These are phyloP conservation scores for Antitype chi DNA, from an alignment of 2,888 invertebrate genomes.

Conservation along the genomic window DNA sequence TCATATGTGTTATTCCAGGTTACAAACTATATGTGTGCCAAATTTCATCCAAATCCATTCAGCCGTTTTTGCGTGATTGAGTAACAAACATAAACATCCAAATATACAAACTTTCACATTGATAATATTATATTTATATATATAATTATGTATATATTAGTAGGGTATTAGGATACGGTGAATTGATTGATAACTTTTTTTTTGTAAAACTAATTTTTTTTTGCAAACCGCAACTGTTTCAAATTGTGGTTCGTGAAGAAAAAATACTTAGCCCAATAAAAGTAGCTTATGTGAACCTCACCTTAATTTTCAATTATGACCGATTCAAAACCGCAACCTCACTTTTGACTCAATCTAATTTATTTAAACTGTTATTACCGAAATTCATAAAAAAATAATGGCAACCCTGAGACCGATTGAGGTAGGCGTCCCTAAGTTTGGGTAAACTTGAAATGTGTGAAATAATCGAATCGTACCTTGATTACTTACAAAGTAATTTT, in stretches of 20 bases:
- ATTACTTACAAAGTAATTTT: slow-evolving; percentile 37
- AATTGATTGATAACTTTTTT: neutral
- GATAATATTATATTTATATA: too few relatives aligned
- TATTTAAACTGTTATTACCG: slow-evolving; percentile 57
- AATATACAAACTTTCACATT: too few relatives aligned
- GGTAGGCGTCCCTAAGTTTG: slow-evolving; percentile 46
- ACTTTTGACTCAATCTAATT: slow-evolving; percentile 38
- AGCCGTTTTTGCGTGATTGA: too few relatives aligned
- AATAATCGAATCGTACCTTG: slow-evolving; percentile 46
- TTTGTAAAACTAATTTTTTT: too few relatives aligned
- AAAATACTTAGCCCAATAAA: neutral
- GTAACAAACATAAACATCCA: too few relatives aligned
- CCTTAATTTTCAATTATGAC: slow-evolving; percentile 42
- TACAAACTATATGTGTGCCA: too few relatives aligned
- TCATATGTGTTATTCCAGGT: too few relatives aligned
- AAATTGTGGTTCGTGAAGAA: neutral
- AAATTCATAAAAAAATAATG: slow-evolving; percentile 49
- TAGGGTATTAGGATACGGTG: too few relatives aligned
- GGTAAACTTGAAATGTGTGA: slow-evolving; percentile 50
- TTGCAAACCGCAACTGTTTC: too few relatives aligned
- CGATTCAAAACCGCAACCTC: slow-evolving; percentile 50
- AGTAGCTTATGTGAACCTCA: neutral
- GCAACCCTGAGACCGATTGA: slow-evolving; percentile 52
- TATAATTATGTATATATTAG: too few relatives aligned
- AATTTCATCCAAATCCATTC: too few relatives aligned